Evolutionary conservation across 2,113 vertebrate species (phyloP), one percentile per base, ranked within the genome.

Genomic region (Coptodon bakossiorum): DNA sequence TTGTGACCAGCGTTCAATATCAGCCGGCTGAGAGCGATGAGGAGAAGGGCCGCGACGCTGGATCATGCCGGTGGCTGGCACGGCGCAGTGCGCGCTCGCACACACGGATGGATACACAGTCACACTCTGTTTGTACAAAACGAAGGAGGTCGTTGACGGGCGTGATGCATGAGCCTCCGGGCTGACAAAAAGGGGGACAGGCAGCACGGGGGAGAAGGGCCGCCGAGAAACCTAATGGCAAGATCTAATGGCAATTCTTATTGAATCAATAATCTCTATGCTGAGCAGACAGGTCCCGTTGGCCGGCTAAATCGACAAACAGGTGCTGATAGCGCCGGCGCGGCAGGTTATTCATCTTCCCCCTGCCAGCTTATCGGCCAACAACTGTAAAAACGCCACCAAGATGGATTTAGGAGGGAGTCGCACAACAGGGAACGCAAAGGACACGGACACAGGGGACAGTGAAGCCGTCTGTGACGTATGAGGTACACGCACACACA

Each of bases 241-340:
- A 96, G 96, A 97, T 98, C 97, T 98, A 99, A 98, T 98, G 97
- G 97, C 97, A 97, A 98, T 98, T 98, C 97, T 99, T 98, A 98
- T 97, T 97, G 97, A 98, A 98, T 98, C 98, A 98, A 99, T 98
- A 98, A 98, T 98, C 98, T 98, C 97, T 97, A 98, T 98, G 97
- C 97, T 98, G 97, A 98, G 97, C 97, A 98, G 97, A 98, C 97
- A 97, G 97, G 95, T 96, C 96, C 96, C 96, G 97, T 97, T 96
- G 93, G 96, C 92, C 83, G 96, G 94, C 96, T 97, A 98, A 94
- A 99, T 98, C 96, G 98, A 98, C 98, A 98, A 97, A 97, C 97
- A 97, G 97, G 97, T 97, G 98, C 97, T 98, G 98, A 99, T 98
- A 98, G 97, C 94, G 71, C 95, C 95, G 93, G 91, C 95, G 91